These are phyloP conservation scores for Euphydryas editha DNA, from an alignment of 2,888 invertebrate genomes.

Conservation along the genomic window DNA sequence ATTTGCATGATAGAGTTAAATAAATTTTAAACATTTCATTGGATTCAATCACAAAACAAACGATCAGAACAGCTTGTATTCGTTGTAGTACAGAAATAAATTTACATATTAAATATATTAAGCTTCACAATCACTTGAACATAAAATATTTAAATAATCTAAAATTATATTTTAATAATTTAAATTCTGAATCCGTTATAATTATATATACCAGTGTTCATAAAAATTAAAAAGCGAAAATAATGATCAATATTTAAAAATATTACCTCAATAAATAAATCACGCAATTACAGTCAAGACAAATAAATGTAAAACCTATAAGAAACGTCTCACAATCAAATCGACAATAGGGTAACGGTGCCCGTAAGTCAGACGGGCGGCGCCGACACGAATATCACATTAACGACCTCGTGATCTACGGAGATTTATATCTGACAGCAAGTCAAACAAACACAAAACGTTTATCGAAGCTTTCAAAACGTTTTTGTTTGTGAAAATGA, in stretches of 20 bases:
- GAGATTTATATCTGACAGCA: conserved; percentile 78
- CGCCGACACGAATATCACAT: conserved; percentile 81
- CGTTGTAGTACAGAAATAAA: too few relatives aligned
- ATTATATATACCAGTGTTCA: too few relatives aligned
- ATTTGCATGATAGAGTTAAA: too few relatives aligned
- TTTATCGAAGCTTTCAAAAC: conserved; percentile 34
- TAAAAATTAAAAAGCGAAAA: not conserved
- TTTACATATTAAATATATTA: too few relatives aligned
- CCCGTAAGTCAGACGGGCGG: conserved; percentile 61
- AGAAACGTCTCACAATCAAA: conserved; percentile 59
- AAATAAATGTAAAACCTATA: conserved; percentile 71
- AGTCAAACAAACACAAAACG: conserved; percentile 50
- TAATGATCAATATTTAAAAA: not conserved
- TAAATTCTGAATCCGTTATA: too few relatives aligned
- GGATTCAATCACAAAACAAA: too few relatives aligned
- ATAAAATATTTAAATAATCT: too few relatives aligned
- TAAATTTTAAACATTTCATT: too few relatives aligned
- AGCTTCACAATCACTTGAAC: too few relatives aligned
- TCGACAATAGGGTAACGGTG: conserved; percentile 80
- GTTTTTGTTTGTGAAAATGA: conserved; percentile 37
- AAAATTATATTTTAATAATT: too few relatives aligned
- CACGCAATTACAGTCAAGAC: conserved; percentile 63
- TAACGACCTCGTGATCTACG: conserved; percentile 79
- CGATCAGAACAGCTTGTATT: too few relatives aligned
- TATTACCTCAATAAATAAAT: conserved; percentile 8